phyloP scores from a whole-genome alignment of 2,888 invertebrate species.

The Ophion ellenae region DNA sequence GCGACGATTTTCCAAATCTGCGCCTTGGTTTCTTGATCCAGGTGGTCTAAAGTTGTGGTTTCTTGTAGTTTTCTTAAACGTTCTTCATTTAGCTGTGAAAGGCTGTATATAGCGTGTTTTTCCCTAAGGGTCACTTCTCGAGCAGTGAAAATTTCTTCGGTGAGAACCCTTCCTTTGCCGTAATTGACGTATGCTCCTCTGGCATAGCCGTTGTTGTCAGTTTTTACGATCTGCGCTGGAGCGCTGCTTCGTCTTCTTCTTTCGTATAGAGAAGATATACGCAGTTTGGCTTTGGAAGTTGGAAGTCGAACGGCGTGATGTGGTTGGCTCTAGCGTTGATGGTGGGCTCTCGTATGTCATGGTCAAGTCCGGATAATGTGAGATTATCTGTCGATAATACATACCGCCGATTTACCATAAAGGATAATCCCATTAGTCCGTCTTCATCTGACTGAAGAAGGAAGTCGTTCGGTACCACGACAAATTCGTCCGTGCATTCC shows the following conservation, averaged over 20 bases:
- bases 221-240: neutral
- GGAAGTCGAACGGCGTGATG: slow-evolving; percentile 30
- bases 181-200: slow-evolving; percentile 26
- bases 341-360: neutral
- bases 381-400: neutral
- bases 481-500: neutral
- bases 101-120: slow-evolving; percentile 9
- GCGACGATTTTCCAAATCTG: slow-evolving; percentile 30
- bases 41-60: slow-evolving; percentile 21
- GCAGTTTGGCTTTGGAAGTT: slow-evolving; percentile 16
- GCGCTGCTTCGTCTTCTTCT: neutral
- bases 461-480: neutral
- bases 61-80: slow-evolving; percentile 10
- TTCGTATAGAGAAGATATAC: slow-evolving; percentile 13
- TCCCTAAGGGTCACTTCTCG: slow-evolving; percentile 10
- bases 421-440: neutral
- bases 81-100: neutral
- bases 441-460: neutral
- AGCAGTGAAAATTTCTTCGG: neutral
- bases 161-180: slow-evolving; percentile 1
- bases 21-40: slow-evolving; percentile 1
- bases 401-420: neutral
- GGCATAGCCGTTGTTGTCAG: neutral
- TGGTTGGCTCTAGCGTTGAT: slow-evolving; percentile 11
- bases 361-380: neutral